These are phyloP conservation scores for Bruchidius siliquastri DNA, from an alignment of 2,888 invertebrate genomes.

Conservation along the genomic window DNA sequence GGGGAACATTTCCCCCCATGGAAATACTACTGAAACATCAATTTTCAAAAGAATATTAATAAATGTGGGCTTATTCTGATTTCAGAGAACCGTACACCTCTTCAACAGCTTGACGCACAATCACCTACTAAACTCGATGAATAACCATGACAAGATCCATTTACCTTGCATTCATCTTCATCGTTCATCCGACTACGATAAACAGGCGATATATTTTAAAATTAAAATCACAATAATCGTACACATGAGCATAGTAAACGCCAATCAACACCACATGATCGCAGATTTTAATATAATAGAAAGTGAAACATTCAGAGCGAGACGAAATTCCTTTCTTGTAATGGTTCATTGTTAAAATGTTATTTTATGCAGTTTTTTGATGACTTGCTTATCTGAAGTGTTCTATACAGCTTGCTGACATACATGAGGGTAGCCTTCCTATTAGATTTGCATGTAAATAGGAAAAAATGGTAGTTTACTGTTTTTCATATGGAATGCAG, in stretches of 20 bases:
- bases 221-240: background rate
- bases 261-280: background rate
- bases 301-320: slow-evolving; percentile 28
- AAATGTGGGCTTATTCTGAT: too few species aligned
- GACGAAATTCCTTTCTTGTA: slow-evolving; percentile 16
- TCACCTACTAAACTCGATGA: background rate
- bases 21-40: too few species aligned
- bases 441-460: background rate
- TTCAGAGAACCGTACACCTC: too few species aligned
- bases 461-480: background rate
- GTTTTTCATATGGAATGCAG: background rate
- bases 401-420: background rate
- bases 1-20: too few species aligned
- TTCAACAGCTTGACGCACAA: background rate
- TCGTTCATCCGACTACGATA: background rate
- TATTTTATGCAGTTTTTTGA: background rate
- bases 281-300: slow-evolving; percentile 16
- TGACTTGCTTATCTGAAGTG: background rate
- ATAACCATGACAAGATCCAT: background rate
- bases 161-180: background rate
- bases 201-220: background rate
- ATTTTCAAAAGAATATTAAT: too few species aligned
- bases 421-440: background rate
- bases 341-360: background rate
- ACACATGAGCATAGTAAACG: background rate